Evolutionary conservation across 2,797 vertebrate genomes (phyloP), one percentile per base, ranked within the genome.

Genomic region (Manis pentadactyla): DNA sequence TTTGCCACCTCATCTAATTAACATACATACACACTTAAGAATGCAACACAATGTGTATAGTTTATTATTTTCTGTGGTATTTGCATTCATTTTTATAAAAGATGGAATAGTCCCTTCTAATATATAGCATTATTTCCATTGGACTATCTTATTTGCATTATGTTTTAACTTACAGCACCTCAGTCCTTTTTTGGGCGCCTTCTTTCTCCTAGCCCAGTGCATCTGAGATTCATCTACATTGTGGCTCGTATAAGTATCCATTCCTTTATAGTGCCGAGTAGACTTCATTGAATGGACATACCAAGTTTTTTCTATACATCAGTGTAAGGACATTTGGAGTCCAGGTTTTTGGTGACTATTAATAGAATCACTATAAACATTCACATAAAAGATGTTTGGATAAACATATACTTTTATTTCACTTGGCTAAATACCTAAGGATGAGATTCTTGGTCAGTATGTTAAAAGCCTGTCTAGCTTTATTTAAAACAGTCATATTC

Each of bases 341-440:
- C 53, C 5, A 66, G 18, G 66, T 31, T 73, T 77, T 53, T 25
- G 14, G 10, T 64, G 19, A 63, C 10, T 55, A 59, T 66, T 11
- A 77, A 51, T 51, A 39, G 78, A 95, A 13, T 37, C 31, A 79
- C 25, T 68, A 42, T 59, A 94, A 94, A 95, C 27, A 88, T 51
- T 37, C 21, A 61, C 37, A 31, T 74, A 69, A 86, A 46, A 74
- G 1, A 5, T 61, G 49, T 88, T 90, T 82, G 82, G 39, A n/a
- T 79, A 74, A 87, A 37, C 19, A 39, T 57, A 61, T 69, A 64
- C 25, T 84, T 87, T 84, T 92, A 79, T 63, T 85, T 81, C 42
- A 81, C 27, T 12, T 49, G 0, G 19, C 18, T 89, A 85, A 84
- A 68, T 73, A 34, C 19, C 2, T 78, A 86, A 4, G 3, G 64